A percentile compares a stretch with the other conserved stretches of the same genome.
phyloP scores from a whole-genome alignment of 2,888 invertebrate genomes.

The Noctua janthe region DNA sequence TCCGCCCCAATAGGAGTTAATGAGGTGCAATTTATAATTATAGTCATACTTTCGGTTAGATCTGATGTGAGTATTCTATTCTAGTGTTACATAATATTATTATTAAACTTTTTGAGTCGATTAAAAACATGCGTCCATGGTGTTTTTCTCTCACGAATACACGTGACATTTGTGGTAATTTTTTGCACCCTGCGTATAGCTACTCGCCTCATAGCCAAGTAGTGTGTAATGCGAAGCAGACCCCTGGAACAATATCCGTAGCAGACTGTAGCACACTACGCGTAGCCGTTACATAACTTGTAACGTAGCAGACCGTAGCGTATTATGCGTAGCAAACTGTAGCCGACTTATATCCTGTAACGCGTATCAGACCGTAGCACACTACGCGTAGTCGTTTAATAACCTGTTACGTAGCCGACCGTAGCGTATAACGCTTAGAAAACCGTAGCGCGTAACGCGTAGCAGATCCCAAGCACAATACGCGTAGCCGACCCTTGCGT shows the following conservation, averaged over 20 bases:
- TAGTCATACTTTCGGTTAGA: not conserved
- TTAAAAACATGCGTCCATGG: slow-evolving; percentile 28
- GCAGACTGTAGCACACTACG: not conserved
- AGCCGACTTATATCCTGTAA: too few species aligned
- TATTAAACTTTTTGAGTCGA: slow-evolving; percentile 9
- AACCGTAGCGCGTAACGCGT: not conserved
- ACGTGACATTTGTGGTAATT: not conserved
- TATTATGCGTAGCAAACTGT: not conserved
- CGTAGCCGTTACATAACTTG: not conserved
- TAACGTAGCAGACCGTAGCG: not conserved
- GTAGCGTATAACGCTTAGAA: not conserved
- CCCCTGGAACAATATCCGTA: not conserved
- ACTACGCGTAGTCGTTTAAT: not conserved
- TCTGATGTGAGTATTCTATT: not conserved
- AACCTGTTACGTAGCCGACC: too few species aligned
- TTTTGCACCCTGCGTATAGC: not conserved
- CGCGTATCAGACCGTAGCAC: not conserved
- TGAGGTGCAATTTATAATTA: not conserved
- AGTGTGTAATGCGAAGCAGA: not conserved
- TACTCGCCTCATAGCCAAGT: not conserved
- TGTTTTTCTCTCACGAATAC: slow-evolving; percentile 10
- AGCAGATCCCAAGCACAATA: not conserved
- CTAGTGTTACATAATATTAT: slow-evolving; percentile 10
- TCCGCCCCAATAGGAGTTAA: not conserved
- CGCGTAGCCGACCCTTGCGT: not conserved